A percentile compares a stretch with the other conserved stretches of the same genome.
phyloP scores from a whole-genome alignment of 1,140 invertebrate species.

The Macrocentrus cingulum region DNA sequence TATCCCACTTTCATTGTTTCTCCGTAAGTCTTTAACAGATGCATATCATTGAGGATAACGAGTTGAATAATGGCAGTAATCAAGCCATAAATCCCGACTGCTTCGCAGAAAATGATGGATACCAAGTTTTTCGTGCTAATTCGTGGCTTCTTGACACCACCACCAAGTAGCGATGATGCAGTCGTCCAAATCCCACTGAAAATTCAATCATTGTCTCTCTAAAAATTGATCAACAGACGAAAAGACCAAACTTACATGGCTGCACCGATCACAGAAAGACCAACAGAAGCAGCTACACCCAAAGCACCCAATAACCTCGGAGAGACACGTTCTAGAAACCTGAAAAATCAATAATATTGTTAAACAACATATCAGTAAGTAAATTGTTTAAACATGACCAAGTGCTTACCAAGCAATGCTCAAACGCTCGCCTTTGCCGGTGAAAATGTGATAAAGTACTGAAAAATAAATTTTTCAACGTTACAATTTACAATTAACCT shows the following conservation, averaged over 20 bases:
- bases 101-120: constrained; percentile 98
- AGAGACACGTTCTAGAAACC: constrained; percentile 80
- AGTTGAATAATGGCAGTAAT: constrained; percentile 96
- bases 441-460: constrained; percentile 81
- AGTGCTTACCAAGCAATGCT: constrained; percentile 79
- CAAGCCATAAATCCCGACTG: constrained; percentile 98
- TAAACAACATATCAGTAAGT: not conserved
- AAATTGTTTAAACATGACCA: too few relatives aligned
- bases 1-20: constrained; percentile 70
- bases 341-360: constrained; percentile 35
- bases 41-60: constrained; percentile 70
- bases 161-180: constrained; percentile 93
- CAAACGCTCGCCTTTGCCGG: constrained; percentile 84
- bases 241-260: constrained; percentile 71
- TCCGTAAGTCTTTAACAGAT: constrained; percentile 17
- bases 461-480: constrained; percentile 35
- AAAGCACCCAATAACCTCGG: constrained; percentile 93
- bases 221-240: not conserved
- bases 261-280: constrained; percentile 95
- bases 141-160: constrained; percentile 95
- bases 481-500: too few relatives aligned
- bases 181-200: constrained; percentile 89
- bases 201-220: constrained; percentile 17
- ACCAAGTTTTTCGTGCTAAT: constrained; percentile 99
- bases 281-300: constrained; percentile 90